Base-by-base conservation (phyloP, 2,888 invertebrate species). In the Xylota sylvarum region DNA sequence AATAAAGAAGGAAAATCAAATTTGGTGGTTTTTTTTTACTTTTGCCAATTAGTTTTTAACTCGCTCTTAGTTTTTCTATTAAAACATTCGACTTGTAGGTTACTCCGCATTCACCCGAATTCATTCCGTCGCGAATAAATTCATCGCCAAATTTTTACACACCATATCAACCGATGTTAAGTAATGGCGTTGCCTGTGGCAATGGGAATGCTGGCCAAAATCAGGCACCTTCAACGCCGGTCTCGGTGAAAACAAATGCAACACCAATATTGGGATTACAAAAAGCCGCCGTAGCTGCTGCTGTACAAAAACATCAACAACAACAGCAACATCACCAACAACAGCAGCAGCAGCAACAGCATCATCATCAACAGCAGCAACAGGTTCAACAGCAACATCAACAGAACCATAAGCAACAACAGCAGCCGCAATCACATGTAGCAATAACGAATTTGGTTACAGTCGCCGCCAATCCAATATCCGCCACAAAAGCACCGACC, bases 61-160 rank as follows among this genome's bases (percentile, higher is more conserved):
- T 84, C 84, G 84, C 50, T 85, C 60, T 85, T 84, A 85, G 84
- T 85, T 87, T 85, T 84, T 88, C 78, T 88, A 85, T 88, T 83
- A 89, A 84, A 89, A 92, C 92, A 92, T 91, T 91, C 93, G 91
- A 88, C 88, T 91, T 88, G 88, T 92, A 94, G 93, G 93, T 94
- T 90, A 92, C 93, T 64, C 92, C 93, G 78, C 93, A 93, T 89
- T 93, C 93, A 88, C 93, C 94, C 78, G 94, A 94, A 91, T 94
- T 94, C 92, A 93, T 94, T 91, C 93, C 94, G 90, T 92, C 92
- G 86, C 91, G 92, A 89, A 89, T 92, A 88, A 92, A 89, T 88
- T 91, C 92, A 88, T 91, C 92, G 82, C 91, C 92, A 77, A 92
- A 91, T 88, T 92, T 92, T 88, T 92, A 92, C 88, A 89, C 92